Conservation (phyloP, 2,797 vertebrate species). For the Sebastes minor region DNA sequence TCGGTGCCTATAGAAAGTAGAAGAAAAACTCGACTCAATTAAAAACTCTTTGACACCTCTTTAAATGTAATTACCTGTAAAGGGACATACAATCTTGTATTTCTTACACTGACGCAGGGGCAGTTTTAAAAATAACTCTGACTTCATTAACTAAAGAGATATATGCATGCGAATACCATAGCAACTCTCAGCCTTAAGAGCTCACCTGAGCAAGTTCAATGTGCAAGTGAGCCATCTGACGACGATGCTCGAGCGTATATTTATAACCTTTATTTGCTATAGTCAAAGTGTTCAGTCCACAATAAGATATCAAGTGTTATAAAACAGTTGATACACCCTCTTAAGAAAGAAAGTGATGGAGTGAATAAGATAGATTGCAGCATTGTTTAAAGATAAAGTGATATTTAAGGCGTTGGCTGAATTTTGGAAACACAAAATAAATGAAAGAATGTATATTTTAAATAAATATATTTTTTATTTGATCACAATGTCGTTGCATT, state of each 20-base stretch:
- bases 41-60: background rate
- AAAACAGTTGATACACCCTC: background rate
- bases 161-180: conserved; percentile 54
- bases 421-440: background rate
- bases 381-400: background rate
- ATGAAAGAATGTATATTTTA: background rate
- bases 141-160: conserved; percentile 40
- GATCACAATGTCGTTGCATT: background rate
- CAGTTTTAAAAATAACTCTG: conserved; percentile 56
- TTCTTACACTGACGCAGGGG: conserved; percentile 33
- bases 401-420: background rate
- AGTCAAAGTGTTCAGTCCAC: conserved; percentile 11
- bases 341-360: background rate
- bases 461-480: background rate
- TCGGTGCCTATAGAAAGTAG: background rate
- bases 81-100: background rate
- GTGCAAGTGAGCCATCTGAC: conserved; percentile 9
- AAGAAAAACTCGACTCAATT: background rate
- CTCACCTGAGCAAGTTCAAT: conserved; percentile 34
- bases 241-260: background rate
- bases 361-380: background rate
- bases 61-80: conserved; percentile 6
- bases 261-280: conserved; percentile 17
- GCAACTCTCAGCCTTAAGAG: conserved; percentile 56
- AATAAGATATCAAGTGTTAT: background rate